Percentiles rank a stretch among this genome's conserved stretches.
These are phyloP conservation scores for Yasuhikotakia modesta DNA, from an alignment of 2,797 vertebrate genomes.

Conservation along the genomic window DNA sequence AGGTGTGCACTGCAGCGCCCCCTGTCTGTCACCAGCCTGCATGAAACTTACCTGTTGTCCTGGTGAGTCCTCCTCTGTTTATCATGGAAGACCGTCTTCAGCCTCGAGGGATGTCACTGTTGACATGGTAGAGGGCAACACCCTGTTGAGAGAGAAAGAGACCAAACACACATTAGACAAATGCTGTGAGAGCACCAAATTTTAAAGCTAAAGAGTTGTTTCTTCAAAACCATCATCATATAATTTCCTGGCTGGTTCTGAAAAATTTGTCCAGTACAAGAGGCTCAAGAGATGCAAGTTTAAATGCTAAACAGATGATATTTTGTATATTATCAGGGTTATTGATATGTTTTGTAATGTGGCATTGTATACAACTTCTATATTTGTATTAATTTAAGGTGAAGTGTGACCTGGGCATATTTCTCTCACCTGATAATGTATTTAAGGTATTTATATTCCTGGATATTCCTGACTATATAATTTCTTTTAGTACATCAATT, in stretches of 20 bases:
- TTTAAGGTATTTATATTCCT: background rate
- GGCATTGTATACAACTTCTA: background rate
- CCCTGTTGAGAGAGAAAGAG: background rate
- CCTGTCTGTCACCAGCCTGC: constrained; percentile 33
- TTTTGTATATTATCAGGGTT: background rate
- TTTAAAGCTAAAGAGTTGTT: constrained; percentile 9
- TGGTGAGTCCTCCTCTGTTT: background rate
- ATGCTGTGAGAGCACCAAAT: background rate
- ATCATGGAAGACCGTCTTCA: background rate
- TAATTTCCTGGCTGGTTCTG: background rate
- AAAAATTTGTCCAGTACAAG: constrained; percentile 2
- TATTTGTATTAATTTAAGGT: background rate
- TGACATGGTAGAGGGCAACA: background rate
- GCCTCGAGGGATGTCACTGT: background rate
- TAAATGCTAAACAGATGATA: too few species aligned
- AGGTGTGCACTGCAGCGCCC: constrained; percentile 44
- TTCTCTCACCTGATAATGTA: background rate
- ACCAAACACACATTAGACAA: background rate
- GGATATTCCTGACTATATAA: background rate
- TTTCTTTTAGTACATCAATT: background rate
- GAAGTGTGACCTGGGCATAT: background rate
- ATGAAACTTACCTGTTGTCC: constrained; percentile 42
- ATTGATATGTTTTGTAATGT: background rate
- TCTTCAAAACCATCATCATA: background rate
- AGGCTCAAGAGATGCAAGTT: constrained; percentile 1